A percentile compares a stretch with the other conserved stretches of the same genome.
Evolutionary conservation across 2,113 vertebrate species (phyloP).

Genomic region (Zingel zingel): DNA sequence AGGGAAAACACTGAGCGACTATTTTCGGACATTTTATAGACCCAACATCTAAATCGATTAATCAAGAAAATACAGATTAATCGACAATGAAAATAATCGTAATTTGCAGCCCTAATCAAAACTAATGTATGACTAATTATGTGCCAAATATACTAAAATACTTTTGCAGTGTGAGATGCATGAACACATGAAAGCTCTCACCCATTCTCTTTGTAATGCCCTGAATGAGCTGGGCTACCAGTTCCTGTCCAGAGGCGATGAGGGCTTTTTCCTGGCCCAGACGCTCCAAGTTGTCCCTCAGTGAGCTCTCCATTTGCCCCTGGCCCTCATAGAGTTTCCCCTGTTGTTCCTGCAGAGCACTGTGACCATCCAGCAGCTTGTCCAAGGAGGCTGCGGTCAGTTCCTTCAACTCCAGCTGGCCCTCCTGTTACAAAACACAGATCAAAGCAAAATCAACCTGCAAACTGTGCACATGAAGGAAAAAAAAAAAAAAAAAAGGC

Average conservation of each 20-base stretch:
- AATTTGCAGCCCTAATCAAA: too few relatives aligned
- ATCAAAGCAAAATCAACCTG: not conserved
- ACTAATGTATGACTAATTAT: not conserved
- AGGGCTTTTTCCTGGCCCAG: constrained; percentile 83
- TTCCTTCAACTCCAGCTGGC: constrained; percentile 83
- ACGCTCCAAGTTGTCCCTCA: constrained; percentile 78
- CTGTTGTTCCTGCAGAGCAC: constrained; percentile 82
- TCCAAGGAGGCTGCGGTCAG: constrained; percentile 76
- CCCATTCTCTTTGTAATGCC: constrained; percentile 84
- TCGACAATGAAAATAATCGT: too few relatives aligned
- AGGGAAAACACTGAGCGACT: too few relatives aligned
- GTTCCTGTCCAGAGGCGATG: constrained; percentile 76
- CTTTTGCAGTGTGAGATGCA: not conserved
- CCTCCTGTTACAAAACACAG: constrained; percentile 72
- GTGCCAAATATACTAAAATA: not conserved
- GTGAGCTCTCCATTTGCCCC: constrained; percentile 77
- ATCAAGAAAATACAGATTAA: too few relatives aligned
- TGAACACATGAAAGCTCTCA: constrained; percentile 39
- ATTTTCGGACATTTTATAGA: too few relatives aligned
- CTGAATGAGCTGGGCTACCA: constrained; percentile 83
- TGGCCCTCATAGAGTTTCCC: constrained; percentile 82
- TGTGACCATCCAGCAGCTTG: constrained; percentile 83
- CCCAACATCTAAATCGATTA: too few relatives aligned
- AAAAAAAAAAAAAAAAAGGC: not conserved
- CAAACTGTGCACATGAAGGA: not conserved